These are phyloP conservation scores for Eclectus roratus DNA, from an alignment of 2,113 vertebrate species.

Conservation along the genomic window DNA sequence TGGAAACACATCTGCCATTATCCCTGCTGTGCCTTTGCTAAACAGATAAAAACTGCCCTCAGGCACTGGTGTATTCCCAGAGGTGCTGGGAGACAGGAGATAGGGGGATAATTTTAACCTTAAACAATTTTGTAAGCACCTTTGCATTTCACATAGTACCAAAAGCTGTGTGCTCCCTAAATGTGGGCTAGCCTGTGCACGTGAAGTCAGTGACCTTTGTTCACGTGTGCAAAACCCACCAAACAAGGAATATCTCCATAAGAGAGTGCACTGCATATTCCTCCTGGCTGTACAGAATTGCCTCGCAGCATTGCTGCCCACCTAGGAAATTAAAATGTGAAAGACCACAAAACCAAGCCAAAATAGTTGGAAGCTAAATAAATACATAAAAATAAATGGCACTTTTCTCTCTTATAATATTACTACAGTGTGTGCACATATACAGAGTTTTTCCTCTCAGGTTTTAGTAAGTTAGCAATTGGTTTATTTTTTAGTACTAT, in stretches of 20 bases:
- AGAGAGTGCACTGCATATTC: background rate
- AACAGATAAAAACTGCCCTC: background rate
- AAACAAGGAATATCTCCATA: background rate
- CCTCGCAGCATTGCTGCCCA: background rate
- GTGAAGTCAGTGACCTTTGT: background rate
- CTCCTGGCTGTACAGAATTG: background rate
- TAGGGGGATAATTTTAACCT: background rate
- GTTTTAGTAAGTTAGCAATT: background rate
- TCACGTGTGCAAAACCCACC: background rate
- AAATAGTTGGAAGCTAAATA: background rate
- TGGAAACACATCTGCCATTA: background rate
- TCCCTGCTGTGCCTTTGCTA: background rate
- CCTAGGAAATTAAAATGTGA: background rate
- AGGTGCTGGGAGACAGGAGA: background rate
- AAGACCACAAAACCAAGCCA: background rate
- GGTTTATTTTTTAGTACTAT: background rate
- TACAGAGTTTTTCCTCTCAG: background rate
- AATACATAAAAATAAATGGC: background rate
- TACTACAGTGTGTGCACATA: background rate
- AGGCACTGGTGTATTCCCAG: background rate
- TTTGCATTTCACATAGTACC: background rate
- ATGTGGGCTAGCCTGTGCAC: rapidly evolving
- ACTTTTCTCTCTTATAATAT: background rate
- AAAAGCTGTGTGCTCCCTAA: background rate
- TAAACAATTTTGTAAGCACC: background rate